Percentiles rank a stretch among this genome's conserved stretches.
Evolutionary conservation across 2,113 vertebrate species (phyloP).

Genomic region (Aleadryas rufinucha): DNA sequence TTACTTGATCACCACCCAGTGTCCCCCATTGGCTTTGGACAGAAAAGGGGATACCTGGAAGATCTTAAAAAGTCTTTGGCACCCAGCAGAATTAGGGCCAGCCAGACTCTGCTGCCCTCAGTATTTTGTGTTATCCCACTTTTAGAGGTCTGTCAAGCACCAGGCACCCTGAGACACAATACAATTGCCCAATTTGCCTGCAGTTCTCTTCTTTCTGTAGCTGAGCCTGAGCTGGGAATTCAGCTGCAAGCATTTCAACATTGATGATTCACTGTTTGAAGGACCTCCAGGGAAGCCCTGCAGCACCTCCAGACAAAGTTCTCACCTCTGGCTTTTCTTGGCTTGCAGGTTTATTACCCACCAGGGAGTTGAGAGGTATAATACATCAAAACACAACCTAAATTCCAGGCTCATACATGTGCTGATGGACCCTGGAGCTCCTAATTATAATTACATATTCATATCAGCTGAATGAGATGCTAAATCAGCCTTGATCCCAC

Average conservation of each 20-base stretch:
- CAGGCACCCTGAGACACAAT: neutral
- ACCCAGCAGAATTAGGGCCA: neutral
- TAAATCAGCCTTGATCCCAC: neutral
- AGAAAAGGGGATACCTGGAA: neutral
- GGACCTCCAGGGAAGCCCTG: slow-evolving; percentile 62
- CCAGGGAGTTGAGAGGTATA: neutral
- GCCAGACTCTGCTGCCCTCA: neutral
- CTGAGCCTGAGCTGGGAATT: neutral
- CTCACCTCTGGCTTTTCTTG: slow-evolving; percentile 59
- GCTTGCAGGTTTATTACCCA: slow-evolving; percentile 41
- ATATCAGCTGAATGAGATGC: slow-evolving; percentile 27
- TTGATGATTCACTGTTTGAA: slow-evolving; percentile 55
- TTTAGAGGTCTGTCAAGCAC: neutral
- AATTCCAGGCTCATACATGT: slow-evolving; percentile 2
- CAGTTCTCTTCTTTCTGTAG: neutral
- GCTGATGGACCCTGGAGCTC: slow-evolving; percentile 23
- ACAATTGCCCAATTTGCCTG: neutral
- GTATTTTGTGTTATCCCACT: neutral
- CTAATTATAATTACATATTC: slow-evolving; percentile 36
- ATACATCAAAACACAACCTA: slow-evolving; percentile 14
- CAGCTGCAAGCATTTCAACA: slow-evolving; percentile 35
- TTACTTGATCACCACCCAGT: neutral
- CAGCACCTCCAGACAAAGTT: slow-evolving; percentile 50
- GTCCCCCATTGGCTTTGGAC: neutral
- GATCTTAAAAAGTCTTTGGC: neutral